A percentile compares a stretch with the other conserved stretches of the same genome.
phyloP scores from a whole-genome alignment of 2,888 invertebrate species.

The Phaonia tiefii region DNA sequence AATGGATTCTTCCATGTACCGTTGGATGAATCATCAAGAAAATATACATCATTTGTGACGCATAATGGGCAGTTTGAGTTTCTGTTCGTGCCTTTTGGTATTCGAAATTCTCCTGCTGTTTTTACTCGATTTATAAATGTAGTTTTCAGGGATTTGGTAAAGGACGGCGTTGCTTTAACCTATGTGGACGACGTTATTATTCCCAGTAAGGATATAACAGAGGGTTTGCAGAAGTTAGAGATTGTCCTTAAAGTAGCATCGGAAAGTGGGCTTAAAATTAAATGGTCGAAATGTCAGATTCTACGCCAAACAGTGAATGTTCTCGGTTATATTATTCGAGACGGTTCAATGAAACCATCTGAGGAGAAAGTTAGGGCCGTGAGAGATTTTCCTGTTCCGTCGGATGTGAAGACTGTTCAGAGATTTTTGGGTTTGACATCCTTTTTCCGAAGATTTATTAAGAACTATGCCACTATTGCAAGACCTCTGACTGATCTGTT shows the following conservation, averaged over 20 bases:
- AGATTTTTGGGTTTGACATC: background rate
- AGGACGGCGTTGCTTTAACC: slow-evolving; percentile 47
- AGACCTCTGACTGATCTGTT: background rate
- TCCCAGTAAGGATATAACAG: slow-evolving; percentile 55
- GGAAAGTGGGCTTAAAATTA: slow-evolving; percentile 43
- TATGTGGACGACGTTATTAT: slow-evolving; percentile 73
- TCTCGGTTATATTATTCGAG: slow-evolving; percentile 62
- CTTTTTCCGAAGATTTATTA: slow-evolving; percentile 5
- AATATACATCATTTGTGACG: no score
- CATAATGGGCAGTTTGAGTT: no score
- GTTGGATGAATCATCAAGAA: no score
- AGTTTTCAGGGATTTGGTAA: slow-evolving; percentile 48
- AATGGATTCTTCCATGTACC: slow-evolving; percentile 66
- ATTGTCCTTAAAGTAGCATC: slow-evolving; percentile 44
- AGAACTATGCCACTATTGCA: no score
- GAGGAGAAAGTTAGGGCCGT: slow-evolving; percentile 46
- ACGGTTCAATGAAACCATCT: slow-evolving; percentile 57
- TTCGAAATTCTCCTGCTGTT: no score
- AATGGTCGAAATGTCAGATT: slow-evolving; percentile 25
- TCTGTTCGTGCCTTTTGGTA: no score
- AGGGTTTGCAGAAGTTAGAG: slow-evolving; percentile 39
- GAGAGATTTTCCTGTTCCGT: no score
- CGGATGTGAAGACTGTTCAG: no score
- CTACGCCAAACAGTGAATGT: no score
- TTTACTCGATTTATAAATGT: no score